phyloP scores from a whole-genome alignment of 2,113 vertebrate genomes.

The Nothoprocta pentlandii region DNA sequence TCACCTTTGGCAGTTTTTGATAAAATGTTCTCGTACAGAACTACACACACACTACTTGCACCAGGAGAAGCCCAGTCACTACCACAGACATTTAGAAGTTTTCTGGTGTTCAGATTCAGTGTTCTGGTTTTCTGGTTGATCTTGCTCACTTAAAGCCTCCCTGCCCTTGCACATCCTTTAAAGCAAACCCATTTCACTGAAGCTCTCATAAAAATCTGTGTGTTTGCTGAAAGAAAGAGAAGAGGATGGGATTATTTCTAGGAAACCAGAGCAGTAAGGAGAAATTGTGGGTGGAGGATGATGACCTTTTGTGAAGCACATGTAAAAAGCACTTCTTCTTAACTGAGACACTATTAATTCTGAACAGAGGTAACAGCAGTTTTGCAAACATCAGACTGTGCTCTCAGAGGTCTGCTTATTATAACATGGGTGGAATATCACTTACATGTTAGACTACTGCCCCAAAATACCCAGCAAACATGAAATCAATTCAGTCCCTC shows the following conservation, averaged over 20 bases:
- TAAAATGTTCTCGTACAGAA: background rate
- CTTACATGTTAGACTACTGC: background rate
- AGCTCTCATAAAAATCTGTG: background rate
- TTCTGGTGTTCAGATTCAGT: background rate
- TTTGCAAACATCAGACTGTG: background rate
- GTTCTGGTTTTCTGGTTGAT: background rate
- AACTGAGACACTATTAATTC: background rate
- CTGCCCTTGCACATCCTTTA: background rate
- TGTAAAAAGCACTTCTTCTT: background rate
- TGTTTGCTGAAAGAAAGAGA: background rate
- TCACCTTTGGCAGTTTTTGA: background rate
- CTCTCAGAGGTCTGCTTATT: background rate
- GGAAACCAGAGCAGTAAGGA: background rate
- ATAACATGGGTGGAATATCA: background rate
- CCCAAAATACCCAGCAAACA: background rate
- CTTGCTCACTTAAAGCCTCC: background rate
- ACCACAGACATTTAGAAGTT: background rate
- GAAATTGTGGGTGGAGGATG: background rate
- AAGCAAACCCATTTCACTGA: background rate
- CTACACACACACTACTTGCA: fast-evolving
- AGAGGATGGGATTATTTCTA: background rate
- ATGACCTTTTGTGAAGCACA: background rate
- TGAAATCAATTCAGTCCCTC: background rate
- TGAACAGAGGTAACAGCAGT: background rate
- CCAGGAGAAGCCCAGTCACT: background rate